phyloP scores from a whole-genome alignment of 2,113 vertebrate genomes.

The Python bivittatus region DNA sequence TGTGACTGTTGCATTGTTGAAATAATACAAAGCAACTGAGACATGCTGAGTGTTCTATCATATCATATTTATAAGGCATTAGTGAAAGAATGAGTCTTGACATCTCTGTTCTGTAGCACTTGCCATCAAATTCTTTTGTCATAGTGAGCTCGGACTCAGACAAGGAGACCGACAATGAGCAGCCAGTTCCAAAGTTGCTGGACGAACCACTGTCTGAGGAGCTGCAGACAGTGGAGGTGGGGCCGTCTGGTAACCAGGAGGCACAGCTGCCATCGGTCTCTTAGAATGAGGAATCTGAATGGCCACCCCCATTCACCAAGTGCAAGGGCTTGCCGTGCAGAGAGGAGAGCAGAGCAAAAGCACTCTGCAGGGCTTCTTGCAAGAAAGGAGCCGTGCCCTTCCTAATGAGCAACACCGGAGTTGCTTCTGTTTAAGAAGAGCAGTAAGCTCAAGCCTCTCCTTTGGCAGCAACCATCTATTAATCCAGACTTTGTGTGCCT shows the following conservation, averaged over 20 bases:
- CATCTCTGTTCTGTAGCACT: neutral
- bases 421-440: neutral
- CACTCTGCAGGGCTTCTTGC: neutral
- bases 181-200: neutral
- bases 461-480: neutral
- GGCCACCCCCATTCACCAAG: neutral
- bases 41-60: constrained; percentile 3
- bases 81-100: neutral
- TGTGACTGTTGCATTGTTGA: neutral
- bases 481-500: neutral
- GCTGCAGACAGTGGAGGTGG: neutral
- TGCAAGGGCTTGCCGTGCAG: neutral
- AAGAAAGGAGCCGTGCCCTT: neutral
- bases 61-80: neutral
- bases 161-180: neutral
- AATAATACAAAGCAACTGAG: constrained; percentile 6
- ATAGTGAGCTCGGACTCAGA: neutral
- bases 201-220: neutral
- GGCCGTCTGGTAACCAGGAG: neutral
- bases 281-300: neutral
- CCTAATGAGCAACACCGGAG: neutral
- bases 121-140: neutral
- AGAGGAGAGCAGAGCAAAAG: neutral
- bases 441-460: neutral
- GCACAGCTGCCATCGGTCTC: neutral